phyloP scores from a whole-genome alignment of 1,140 invertebrate species.

The Drosophila littoralis region DNA sequence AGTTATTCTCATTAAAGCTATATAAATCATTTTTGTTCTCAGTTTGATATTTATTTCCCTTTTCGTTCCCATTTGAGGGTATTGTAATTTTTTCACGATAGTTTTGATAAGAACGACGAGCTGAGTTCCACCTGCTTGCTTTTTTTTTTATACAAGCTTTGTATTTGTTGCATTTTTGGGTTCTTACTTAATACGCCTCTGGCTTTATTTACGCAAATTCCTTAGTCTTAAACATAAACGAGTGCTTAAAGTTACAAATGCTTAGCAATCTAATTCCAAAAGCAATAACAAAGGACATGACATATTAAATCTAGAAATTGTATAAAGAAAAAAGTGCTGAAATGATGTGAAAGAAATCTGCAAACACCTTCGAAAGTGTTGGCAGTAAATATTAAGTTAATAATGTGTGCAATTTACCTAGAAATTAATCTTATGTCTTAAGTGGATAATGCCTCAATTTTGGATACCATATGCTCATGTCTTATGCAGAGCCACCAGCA shows the following conservation, averaged over 20 bases:
- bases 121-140: background rate
- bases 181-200: conserved; percentile 59
- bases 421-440: conserved; percentile 61
- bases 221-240: conserved; percentile 50
- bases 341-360: conserved; percentile 23
- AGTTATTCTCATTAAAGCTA: background rate
- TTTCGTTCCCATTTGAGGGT: too few relatives aligned
- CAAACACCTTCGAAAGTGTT: conserved; percentile 1
- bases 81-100: too few relatives aligned
- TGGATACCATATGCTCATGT: conserved; percentile 44
- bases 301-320: conserved; percentile 33
- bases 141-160: background rate
- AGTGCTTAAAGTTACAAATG: conserved; percentile 56
- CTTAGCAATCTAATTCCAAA: conserved; percentile 53
- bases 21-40: background rate
- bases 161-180: background rate
- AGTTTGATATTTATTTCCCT: too few relatives aligned
- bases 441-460: conserved; percentile 31
- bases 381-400: background rate
- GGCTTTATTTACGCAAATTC: conserved; percentile 73
- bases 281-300: conserved; percentile 33
- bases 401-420: conserved; percentile 45
- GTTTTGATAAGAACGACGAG: too few relatives aligned
- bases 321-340: conserved; percentile 53
- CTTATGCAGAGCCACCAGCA: conserved; percentile 67